These are phyloP conservation scores for Actinernus sp. DNA, from an alignment of 92 coral and sea anemone genomes.

Conservation along the genomic window DNA sequence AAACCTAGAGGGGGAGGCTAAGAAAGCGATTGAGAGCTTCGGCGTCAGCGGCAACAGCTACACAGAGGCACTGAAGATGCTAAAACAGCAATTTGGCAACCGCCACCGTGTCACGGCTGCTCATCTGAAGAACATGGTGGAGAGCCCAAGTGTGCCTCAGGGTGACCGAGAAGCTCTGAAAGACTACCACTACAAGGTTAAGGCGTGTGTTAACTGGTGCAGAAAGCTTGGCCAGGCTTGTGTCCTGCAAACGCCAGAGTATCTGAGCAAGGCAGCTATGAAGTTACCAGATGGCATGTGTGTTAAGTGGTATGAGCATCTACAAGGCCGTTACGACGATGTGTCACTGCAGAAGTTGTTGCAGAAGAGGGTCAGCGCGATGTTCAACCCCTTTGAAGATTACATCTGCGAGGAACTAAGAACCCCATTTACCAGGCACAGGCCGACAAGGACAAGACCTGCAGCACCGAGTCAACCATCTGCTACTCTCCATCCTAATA, in stretches of 20 bases:
- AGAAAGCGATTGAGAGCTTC: conserved; percentile 26
- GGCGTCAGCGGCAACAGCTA: conserved; percentile 18
- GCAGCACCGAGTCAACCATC: no score
- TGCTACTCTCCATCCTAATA: no score
- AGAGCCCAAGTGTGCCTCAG: conserved; percentile 1
- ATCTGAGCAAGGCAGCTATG: conserved; percentile 15
- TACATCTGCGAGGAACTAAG: conserved; percentile 7
- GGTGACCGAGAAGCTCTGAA: conserved; percentile 8
- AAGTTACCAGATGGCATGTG: neutral
- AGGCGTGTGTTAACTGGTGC: conserved; percentile 10
- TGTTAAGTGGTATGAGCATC: conserved; percentile 8
- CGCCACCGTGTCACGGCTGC: conserved; percentile 4
- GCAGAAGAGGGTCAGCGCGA: conserved; percentile 10
- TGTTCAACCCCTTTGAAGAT: conserved; percentile 15
- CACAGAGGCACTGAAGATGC: conserved; percentile 18
- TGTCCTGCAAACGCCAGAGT: conserved; percentile 9
- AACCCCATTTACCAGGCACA: no score
- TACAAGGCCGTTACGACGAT: neutral
- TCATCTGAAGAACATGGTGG: conserved; percentile 19
- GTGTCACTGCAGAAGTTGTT: neutral
- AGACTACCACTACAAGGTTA: conserved; percentile 13
- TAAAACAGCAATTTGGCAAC: conserved; percentile 13
- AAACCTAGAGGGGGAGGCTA: conserved; percentile 46
- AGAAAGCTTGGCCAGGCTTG: conserved; percentile 9
- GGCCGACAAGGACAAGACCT: no score